Conservation (phyloP, 2,888 invertebrate species). For the Plutella xylostella region DNA sequence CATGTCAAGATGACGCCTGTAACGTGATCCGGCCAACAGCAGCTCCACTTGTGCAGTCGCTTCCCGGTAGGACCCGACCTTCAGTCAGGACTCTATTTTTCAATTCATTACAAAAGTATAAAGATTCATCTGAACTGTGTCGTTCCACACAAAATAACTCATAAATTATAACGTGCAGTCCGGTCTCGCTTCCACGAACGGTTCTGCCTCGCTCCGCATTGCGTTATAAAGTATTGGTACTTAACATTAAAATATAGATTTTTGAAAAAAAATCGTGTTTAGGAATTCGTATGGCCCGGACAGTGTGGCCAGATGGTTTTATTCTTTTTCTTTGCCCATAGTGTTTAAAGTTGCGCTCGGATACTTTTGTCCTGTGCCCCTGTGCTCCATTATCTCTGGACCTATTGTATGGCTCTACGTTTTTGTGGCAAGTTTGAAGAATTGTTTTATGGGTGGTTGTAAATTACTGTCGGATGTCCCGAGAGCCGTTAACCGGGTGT, state of each 20-base stretch:
- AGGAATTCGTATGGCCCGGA: constrained; percentile 46
- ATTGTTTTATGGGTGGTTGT: constrained; percentile 62
- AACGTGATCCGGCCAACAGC: constrained; percentile 46
- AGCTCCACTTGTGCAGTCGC: constrained; percentile 64
- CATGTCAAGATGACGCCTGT: constrained; percentile 46
- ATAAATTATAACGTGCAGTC: constrained; percentile 64
- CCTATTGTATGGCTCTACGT: constrained; percentile 48
- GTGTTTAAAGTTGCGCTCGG: constrained; percentile 51
- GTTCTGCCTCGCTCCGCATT: constrained; percentile 38
- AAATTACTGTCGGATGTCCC: constrained; percentile 42
- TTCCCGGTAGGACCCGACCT: constrained; percentile 61
- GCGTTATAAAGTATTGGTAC: constrained; percentile 52
- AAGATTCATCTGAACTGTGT: constrained; percentile 60
- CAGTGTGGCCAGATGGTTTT: constrained; percentile 54
- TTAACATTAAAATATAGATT: constrained; percentile 60
- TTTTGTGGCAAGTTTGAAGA: constrained; percentile 61
- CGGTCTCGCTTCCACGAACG: constrained; percentile 30
- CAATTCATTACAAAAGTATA: constrained; percentile 63
- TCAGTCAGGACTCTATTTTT: constrained; percentile 51
- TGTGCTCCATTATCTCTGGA: constrained; percentile 55
- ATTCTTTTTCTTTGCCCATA: constrained; percentile 41
- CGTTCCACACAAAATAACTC: constrained; percentile 52
- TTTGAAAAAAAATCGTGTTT: constrained; percentile 46
- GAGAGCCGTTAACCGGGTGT: constrained; percentile 28
- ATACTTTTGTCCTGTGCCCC: constrained; percentile 56